A percentile compares a stretch with the other conserved stretches of the same genome.
These are phyloP conservation scores for Callinectes sapidus DNA, from an alignment of 2,888 invertebrate genomes.

Conservation along the genomic window DNA sequence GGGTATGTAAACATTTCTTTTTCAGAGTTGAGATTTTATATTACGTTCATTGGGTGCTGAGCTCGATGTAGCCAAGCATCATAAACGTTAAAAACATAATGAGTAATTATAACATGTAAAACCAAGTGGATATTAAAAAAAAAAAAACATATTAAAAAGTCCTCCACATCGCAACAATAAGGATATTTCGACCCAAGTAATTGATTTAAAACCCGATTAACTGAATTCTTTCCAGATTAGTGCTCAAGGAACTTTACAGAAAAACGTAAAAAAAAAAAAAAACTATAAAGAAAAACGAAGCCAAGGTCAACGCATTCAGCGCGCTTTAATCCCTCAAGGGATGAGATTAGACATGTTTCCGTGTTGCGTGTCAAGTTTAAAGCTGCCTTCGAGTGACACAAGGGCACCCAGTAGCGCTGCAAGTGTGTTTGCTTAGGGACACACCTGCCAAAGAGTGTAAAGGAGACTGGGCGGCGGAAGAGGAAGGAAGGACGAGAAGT, in stretches of 20 bases:
- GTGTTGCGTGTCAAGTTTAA: neutral
- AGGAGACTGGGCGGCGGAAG: neutral
- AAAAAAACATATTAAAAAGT: neutral
- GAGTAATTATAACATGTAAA: neutral
- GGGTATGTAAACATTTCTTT: neutral
- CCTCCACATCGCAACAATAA: neutral
- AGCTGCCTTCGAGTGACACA: neutral
- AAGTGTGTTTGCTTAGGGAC: neutral
- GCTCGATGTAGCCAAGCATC: neutral
- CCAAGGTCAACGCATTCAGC: neutral
- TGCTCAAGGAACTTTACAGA: neutral
- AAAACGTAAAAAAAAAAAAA: neutral
- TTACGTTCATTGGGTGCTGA: neutral
- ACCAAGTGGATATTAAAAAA: neutral
- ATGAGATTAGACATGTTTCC: conserved; percentile 12
- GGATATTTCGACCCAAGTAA: neutral
- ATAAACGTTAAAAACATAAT: neutral
- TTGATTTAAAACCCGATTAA: neutral
- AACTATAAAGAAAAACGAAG: neutral
- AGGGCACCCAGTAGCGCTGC: neutral
- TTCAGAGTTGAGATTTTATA: neutral
- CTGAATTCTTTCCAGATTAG: neutral
- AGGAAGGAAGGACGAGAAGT: neutral
- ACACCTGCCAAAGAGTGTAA: neutral
- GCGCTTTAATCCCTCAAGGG: neutral